These are phyloP conservation scores for Elaphurus davidianus DNA, from an alignment of 2,113 vertebrate species.

Conservation along the genomic window DNA sequence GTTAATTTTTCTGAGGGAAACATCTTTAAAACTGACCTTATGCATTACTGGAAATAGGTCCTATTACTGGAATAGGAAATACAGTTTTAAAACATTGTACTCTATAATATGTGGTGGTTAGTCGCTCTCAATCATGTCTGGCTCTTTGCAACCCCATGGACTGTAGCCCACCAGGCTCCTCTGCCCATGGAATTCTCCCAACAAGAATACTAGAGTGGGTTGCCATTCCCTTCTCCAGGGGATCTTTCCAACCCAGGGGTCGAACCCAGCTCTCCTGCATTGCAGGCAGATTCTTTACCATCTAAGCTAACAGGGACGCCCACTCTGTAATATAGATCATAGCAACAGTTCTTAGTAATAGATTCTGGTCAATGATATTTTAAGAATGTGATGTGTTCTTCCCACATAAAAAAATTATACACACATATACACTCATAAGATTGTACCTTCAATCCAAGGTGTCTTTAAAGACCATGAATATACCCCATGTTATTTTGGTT, in stretches of 20 bases:
- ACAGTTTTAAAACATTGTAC: background rate
- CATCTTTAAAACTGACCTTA: background rate
- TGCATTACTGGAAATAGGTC: background rate
- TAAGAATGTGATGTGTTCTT: background rate
- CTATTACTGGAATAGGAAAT: background rate
- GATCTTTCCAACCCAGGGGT: background rate
- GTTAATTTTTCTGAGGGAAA: background rate
- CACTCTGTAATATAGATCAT: background rate
- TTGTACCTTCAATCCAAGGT: background rate
- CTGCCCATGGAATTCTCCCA: background rate
- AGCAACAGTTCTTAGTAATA: background rate
- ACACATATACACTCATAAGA: background rate
- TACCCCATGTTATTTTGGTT: background rate
- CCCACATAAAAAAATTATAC: background rate
- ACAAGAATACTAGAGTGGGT: background rate
- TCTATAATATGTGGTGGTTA: background rate
- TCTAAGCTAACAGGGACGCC: background rate
- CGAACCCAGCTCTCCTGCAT: background rate
- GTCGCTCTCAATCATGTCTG: background rate
- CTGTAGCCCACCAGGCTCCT: background rate
- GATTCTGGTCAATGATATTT: background rate
- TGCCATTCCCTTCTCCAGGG: background rate
- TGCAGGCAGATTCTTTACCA: background rate
- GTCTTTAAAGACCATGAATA: background rate
- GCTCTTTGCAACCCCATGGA: background rate